Conservation (phyloP, 2,888 invertebrate genomes). For the Scotopteryx bipunctaria region DNA sequence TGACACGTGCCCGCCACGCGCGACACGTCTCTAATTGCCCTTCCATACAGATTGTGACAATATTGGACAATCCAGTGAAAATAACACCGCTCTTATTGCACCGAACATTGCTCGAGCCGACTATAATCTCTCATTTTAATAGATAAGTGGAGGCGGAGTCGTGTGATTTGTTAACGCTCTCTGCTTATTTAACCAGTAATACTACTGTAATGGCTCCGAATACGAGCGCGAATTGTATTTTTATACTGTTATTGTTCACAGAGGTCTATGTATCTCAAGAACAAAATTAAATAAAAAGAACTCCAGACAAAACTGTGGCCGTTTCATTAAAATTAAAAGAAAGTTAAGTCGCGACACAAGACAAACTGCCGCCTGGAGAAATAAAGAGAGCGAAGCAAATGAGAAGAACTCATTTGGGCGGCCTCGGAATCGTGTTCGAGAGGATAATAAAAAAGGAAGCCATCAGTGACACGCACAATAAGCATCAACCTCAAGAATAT, state of each 20-base stretch:
- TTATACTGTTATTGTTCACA: constrained; percentile 32
- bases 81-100: constrained; percentile 73
- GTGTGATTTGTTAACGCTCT: constrained; percentile 70
- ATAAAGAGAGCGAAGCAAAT: constrained; percentile 81
- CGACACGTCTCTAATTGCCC: constrained; percentile 80
- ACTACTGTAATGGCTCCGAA: constrained; percentile 30
- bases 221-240: constrained; percentile 29
- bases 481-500: constrained; percentile 84
- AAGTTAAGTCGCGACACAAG: constrained; percentile 74
- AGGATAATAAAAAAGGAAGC: constrained; percentile 83
- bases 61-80: constrained; percentile 82
- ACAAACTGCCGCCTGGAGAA: constrained; percentile 81
- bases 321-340: constrained; percentile 74
- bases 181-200: constrained; percentile 42
- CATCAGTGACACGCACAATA: constrained; percentile 84
- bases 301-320: constrained; percentile 51
- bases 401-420: constrained; percentile 81
- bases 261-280: constrained; percentile 40
- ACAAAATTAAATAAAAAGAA: constrained; percentile 56
- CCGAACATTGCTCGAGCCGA: constrained; percentile 61
- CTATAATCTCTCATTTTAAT: constrained; percentile 82
- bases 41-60: constrained; percentile 77
- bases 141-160: constrained; percentile 80
- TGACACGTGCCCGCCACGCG: constrained; percentile 77
- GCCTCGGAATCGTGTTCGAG: constrained; percentile 82